phyloP scores from a whole-genome alignment of 2,797 vertebrate species.

The Betta splendens region DNA sequence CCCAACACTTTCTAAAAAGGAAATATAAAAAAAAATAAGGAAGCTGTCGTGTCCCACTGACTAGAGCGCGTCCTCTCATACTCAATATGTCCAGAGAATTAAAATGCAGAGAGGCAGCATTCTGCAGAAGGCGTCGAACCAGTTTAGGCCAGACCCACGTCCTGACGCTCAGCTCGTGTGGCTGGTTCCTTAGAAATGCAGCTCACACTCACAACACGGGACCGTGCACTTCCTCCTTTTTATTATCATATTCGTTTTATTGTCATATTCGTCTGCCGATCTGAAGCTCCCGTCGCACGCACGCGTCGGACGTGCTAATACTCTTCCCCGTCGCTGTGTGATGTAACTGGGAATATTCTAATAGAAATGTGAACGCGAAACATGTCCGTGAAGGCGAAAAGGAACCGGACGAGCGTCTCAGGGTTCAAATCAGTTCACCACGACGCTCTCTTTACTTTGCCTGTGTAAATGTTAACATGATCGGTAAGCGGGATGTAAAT shows the following conservation, averaged over 20 bases:
- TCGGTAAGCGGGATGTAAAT: slow-evolving; percentile 23
- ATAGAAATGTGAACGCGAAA: slow-evolving; percentile 17
- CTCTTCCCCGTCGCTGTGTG: not conserved
- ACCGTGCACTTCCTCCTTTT: not conserved
- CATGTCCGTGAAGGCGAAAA: not conserved
- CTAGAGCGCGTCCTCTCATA: slow-evolving; percentile 5
- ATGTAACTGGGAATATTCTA: slow-evolving; percentile 20
- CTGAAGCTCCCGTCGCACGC: slow-evolving; percentile 12
- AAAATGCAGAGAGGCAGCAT: slow-evolving; percentile 72
- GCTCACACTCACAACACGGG: not conserved
- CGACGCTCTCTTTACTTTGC: slow-evolving; percentile 16
- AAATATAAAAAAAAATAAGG: slow-evolving; percentile 26
- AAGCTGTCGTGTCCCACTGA: slow-evolving; percentile 7
- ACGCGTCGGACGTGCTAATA: slow-evolving; percentile 9
- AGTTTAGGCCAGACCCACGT: slow-evolving; percentile 42
- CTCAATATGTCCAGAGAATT: slow-evolving; percentile 16
- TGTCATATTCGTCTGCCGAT: not conserved
- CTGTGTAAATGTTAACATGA: slow-evolving; percentile 39
- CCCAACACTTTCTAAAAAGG: too few relatives aligned
- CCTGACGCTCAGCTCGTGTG: too few relatives aligned
- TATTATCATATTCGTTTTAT: not conserved
- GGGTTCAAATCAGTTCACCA: not conserved
- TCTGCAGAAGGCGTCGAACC: slow-evolving; percentile 60
- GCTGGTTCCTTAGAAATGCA: slow-evolving; percentile 13
- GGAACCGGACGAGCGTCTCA: not conserved